Base-by-base conservation (phyloP, 2,797 vertebrate species). In the Mormyrus proboscirostris region DNA sequence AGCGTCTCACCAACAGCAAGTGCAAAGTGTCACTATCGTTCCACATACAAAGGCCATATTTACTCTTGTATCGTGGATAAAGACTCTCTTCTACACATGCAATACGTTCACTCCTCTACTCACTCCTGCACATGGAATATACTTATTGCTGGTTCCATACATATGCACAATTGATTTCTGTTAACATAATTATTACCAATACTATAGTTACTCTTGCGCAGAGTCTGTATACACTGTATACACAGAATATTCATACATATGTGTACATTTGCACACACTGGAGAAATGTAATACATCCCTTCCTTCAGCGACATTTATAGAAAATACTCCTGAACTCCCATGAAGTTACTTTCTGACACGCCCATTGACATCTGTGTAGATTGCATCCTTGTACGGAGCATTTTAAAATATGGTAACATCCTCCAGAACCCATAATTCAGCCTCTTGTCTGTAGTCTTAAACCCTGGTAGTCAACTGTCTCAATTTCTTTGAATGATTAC, bases 391-490 rank as follows among this genome's bases (percentile, higher is more conserved):
- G 44, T 50, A 50, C 82, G 4, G 22, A 85, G 82, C 82, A 85
- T 51, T 85, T 49, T 85, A 85, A 85, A 51, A 51, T 49, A 85
- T 85, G 82, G 82, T 49, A 85, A 85, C 41, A 51, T 51, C 86
- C 6, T 57, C 53, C 25, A 29, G 59, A 44, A 41, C 3, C 50
- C 51, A 57, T 38, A 57, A 57, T 87, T 87, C 51, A 57, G 29
- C 86, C 50, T 19, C 86, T 57, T 57, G 50, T 86, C 85, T 38
- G 10, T 16, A n/a, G 29, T 33, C 22, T 53, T 55, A 86, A 55
- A 50, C 49, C 25, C 50, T 55, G 84, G 84, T 41, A 87, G 29
- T 51, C 53, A 59, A 38, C 29, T 57, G 16, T 55, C 51, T 87
- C 51, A 57, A 19, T 57, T 59, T 29, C 84, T 86, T 33, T 53